Evolutionary conservation across 2,888 invertebrate genomes (phyloP), one percentile per base, ranked within the genome.

Genomic region (Ctenicera cuprea): DNA sequence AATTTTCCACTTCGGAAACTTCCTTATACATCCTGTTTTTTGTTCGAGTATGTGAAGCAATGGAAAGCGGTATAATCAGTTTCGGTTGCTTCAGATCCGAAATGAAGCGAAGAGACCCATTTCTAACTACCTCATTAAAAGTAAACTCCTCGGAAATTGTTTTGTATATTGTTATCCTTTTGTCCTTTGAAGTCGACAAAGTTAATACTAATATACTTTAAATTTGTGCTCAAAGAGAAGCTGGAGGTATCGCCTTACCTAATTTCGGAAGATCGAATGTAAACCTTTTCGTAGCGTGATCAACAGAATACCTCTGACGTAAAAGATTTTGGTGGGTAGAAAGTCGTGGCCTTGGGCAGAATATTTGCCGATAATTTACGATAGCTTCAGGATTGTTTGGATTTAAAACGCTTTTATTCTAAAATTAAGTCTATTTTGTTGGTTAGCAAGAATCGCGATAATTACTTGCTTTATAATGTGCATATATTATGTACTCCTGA

Each of bases 241-340:
- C 41, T 37, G 38, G 16, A 30, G 20, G 33, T 38, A 59, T 37
- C 59, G 5, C 59, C 38, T 59, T 59, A 59, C 59, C 41, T 59
- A 37, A 59, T 59, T 59, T 59, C 59, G 59, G 59, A 38, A 59
- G 59, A 59, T 38, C 59, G 59, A 59, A 59, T 38, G 16, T 38
- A 38, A 37, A 38, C 59, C n/a, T n/a, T n/a, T 54, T 54, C 33
- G 20, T 38, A 38, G 38, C 59, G 59, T 38, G 38, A 59, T 59
- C 59, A 59, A 59, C 48, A 50, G 59, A 45, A 30, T 59, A 59
- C 43, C 57, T 68, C 57, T 59, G 57, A 59, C 67, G 43, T 68
- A 57, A 54, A 68, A 66, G 66, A 68, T 68, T 68, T 68, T 61
- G 67, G 67, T 68, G 59, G 67, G 45, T 57, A 57, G 67, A 68